Conservation (phyloP, 2,113 vertebrate species). For the Myotis lucifugus region DNA sequence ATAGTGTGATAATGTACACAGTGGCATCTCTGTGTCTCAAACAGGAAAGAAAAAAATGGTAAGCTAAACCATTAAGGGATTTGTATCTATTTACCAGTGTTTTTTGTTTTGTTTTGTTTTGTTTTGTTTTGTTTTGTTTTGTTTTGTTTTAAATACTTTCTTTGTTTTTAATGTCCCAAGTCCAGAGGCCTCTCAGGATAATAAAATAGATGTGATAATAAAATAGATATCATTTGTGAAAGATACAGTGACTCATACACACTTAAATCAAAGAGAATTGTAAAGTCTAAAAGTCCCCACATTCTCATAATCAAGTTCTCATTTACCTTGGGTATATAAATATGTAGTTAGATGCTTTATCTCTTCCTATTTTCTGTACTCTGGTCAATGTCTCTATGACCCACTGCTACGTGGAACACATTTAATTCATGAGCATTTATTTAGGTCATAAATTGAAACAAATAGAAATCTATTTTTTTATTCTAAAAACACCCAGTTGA, state of each 20-base stretch:
- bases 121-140: no score
- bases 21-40: conserved; percentile 77
- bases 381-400: conserved; percentile 18
- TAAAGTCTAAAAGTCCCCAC: conserved; percentile 54
- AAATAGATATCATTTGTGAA: conserved; percentile 61
- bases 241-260: conserved; percentile 56
- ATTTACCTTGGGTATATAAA: conserved; percentile 57
- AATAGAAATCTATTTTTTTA: neutral
- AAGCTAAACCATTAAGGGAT: conserved; percentile 68
- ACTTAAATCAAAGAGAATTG: conserved; percentile 69
- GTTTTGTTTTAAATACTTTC: neutral
- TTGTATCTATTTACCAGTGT: conserved; percentile 56
- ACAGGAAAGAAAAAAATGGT: conserved; percentile 70
- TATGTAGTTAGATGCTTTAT: neutral
- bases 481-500: neutral
- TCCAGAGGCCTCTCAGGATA: conserved; percentile 48
- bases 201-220: conserved; percentile 48
- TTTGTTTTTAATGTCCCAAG: conserved; percentile 67
- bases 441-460: neutral
- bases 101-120: neutral
- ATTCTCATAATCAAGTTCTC: conserved; percentile 65
- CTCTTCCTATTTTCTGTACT: neutral
- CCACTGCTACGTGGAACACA: neutral
- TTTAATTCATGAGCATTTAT: neutral
- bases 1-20: conserved; percentile 84